Conservation (phyloP, 2,113 vertebrate species). For the Oryzias celebensis region DNA sequence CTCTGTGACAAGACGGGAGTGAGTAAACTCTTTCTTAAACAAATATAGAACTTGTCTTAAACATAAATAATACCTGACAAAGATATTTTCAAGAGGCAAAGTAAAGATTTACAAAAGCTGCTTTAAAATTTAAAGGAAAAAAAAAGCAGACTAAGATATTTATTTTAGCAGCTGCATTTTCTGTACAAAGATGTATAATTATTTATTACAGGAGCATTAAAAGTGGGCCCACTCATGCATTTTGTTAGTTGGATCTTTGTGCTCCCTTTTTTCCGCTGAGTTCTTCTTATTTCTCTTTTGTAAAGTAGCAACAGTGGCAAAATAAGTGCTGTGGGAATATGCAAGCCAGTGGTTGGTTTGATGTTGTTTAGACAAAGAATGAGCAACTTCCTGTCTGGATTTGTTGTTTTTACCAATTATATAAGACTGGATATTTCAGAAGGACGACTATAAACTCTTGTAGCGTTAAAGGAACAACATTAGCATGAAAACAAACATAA, state of each 20-base stretch:
- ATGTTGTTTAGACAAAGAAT: not conserved
- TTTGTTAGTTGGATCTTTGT: too few species aligned
- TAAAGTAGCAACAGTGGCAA: too few species aligned
- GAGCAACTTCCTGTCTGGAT: not conserved
- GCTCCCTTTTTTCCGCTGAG: too few species aligned
- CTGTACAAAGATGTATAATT: too few species aligned
- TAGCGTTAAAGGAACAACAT: not conserved
- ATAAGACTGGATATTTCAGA: not conserved
- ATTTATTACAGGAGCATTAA: too few species aligned
- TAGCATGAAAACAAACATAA: too few species aligned
- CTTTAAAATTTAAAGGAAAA: too few species aligned
- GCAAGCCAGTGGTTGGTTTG: too few species aligned
- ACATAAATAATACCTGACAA: not conserved
- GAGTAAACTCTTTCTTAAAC: constrained; percentile 60
- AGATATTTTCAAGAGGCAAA: not conserved
- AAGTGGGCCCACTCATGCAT: too few species aligned
- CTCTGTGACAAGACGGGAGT: constrained; percentile 98
- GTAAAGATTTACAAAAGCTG: not conserved
- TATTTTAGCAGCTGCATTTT: too few species aligned
- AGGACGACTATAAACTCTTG: not conserved
- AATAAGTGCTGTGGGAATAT: too few species aligned
- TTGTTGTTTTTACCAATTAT: not conserved
- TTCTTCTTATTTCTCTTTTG: not conserved
- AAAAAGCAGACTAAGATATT: too few species aligned
- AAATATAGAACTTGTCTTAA: not conserved